These are phyloP conservation scores for Drosophila neonasuta DNA, from an alignment of 2,888 invertebrate genomes.

Conservation along the genomic window DNA sequence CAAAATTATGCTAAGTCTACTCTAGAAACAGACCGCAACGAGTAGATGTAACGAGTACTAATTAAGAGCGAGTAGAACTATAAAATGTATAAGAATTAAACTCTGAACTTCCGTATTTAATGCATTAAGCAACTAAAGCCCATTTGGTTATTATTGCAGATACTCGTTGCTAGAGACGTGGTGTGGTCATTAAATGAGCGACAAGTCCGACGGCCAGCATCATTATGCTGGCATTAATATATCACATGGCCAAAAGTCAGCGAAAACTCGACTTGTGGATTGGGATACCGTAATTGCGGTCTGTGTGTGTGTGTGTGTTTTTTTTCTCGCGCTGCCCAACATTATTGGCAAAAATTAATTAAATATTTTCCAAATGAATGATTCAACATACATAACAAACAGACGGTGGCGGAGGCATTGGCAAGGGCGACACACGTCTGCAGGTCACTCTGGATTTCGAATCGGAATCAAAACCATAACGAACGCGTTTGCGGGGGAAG, in stretches of 20 bases:
- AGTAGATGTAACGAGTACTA: neutral
- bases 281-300: slow-evolving; percentile 65
- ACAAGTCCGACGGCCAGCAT: slow-evolving; percentile 54
- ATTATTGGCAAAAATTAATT: slow-evolving; percentile 81
- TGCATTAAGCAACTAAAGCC: slow-evolving; percentile 26
- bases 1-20: too few relatives aligned
- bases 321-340: slow-evolving; percentile 62
- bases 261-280: slow-evolving; percentile 21
- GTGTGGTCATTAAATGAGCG: slow-evolving; percentile 60
- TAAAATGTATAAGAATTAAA: neutral
- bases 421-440: slow-evolving; percentile 5
- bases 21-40: neutral
- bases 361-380: slow-evolving; percentile 80
- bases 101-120: slow-evolving; percentile 6
- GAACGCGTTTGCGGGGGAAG: neutral
- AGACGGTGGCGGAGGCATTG: slow-evolving; percentile 10
- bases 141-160: slow-evolving; percentile 25
- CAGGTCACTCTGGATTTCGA: slow-evolving; percentile 25
- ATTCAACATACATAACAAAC: slow-evolving; percentile 59
- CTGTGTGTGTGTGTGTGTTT: slow-evolving; percentile 27
- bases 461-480: neutral
- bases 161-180: slow-evolving; percentile 12
- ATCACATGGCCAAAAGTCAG: slow-evolving; percentile 71
- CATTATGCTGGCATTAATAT: slow-evolving; percentile 72
- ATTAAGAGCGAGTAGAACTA: neutral